Evolutionary conservation across 2,888 invertebrate genomes (phyloP).

Genomic region (Deilephila porcellus): DNA sequence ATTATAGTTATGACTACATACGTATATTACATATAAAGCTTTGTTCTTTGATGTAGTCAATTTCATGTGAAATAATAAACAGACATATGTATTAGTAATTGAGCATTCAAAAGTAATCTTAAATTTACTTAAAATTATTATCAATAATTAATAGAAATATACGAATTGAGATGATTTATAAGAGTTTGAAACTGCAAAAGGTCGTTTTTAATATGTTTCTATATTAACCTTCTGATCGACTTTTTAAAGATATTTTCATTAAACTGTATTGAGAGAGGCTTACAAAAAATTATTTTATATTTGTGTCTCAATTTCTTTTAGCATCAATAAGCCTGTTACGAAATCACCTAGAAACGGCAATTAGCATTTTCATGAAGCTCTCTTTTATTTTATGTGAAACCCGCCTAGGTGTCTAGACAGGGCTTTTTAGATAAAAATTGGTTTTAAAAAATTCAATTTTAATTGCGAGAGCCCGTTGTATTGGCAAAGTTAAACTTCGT

Average conservation of each 20-base stretch:
- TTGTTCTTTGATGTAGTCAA: too few species aligned
- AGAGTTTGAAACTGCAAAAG: too few species aligned
- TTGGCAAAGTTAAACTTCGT: conserved; percentile 25
- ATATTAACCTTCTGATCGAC: too few species aligned
- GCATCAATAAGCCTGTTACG: conserved; percentile 14
- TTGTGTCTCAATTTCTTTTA: conserved; percentile 7
- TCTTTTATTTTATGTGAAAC: conserved; percentile 8
- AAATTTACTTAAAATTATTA: too few species aligned
- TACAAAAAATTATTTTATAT: neutral
- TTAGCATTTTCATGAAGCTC: conserved; percentile 20
- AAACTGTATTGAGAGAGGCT: neutral
- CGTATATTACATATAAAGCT: too few species aligned
- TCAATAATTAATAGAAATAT: too few species aligned
- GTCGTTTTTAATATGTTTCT: too few species aligned
- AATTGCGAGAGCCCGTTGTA: conserved; percentile 3
- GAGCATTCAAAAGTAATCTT: too few species aligned
- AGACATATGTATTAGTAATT: too few species aligned
- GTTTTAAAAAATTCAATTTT: conserved; percentile 3
- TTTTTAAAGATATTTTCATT: neutral
- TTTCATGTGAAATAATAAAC: too few species aligned
- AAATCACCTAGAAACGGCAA: conserved; percentile 19
- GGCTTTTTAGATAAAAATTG: conserved; percentile 23
- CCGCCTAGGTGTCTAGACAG: conserved; percentile 19
- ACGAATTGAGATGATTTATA: too few species aligned
- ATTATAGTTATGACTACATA: too few species aligned